Evolutionary conservation across 64 coral and sea anemone species (phyloP), one percentile per base, ranked within the genome.

Genomic region (Montipora cactus): DNA sequence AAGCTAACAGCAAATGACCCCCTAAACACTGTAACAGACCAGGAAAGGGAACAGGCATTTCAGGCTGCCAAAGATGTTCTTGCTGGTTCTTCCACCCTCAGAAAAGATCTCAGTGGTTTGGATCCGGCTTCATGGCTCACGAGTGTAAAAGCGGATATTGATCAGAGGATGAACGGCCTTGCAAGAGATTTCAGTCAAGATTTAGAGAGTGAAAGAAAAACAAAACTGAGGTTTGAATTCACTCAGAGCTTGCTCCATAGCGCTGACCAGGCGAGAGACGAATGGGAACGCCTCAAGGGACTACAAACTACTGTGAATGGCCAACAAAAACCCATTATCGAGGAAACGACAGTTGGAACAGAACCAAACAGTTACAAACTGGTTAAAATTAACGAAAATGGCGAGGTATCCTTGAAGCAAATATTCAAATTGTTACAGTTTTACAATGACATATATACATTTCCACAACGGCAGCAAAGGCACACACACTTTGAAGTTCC

Each of bases 401-500:
- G 83, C 53, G 51, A 83, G 47, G 8, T 91, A 2, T 28, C 78
- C 25, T 15, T 85, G 25, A 92, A 76, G 75, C 51, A 83, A 2
- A 16, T 71, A 13, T 92, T 92, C 18, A 92, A 85, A 77, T 2
- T 77, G 6, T 11, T 92, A 5, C 90, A 92, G 16, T 84, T 76
- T 85, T 92, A 84, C 15, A 67, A 21, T 66, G 90, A 84, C 4
- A 76, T 92, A 44, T 92, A 59, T 37, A 37, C 37, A 37, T 37
- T 37, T 46, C 59, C 90, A 92, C 84, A 51, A 55, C 52, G 10
- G 10, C 6, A 10, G 10, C 52, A 55, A 7, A 85, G 84, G 28
- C 79, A 84, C 4, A 76, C 80, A 69, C 46, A 37, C 5, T 93
- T 87, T 21, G 81, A 87, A 50, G 48, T 93, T 79, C 91, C 91